phyloP scores from a whole-genome alignment of 2,888 invertebrate species.

The Dilophus febrilis region DNA sequence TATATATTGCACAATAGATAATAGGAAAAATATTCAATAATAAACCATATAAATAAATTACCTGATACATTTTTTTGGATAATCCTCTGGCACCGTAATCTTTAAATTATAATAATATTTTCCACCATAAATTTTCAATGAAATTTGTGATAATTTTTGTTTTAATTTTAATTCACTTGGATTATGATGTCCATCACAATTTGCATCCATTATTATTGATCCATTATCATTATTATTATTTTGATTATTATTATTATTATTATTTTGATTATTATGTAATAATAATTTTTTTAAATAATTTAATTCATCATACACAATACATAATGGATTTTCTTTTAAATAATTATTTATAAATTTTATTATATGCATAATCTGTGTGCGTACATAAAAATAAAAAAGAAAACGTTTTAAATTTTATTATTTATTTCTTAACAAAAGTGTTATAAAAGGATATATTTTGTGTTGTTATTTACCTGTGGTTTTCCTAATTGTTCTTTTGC shows the following conservation, averaged over 20 bases:
- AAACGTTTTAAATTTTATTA: neutral
- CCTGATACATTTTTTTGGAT: slow-evolving; percentile 38
- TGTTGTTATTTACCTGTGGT: slow-evolving; percentile 30
- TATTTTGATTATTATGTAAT: slow-evolving; percentile 17
- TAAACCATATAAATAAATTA: slow-evolving; percentile 21
- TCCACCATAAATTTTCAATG: slow-evolving; percentile 37
- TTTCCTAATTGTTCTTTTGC: slow-evolving; percentile 39
- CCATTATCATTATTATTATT: slow-evolving; percentile 20
- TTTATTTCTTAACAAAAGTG: neutral
- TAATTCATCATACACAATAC: slow-evolving; percentile 56
- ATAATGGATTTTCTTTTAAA: slow-evolving; percentile 49
- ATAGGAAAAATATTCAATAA: no score
- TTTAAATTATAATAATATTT: slow-evolving; percentile 43
- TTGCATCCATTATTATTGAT: no score
- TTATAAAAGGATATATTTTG: neutral
- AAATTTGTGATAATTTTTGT: slow-evolving; percentile 44
- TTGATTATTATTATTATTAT: no score
- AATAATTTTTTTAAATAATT: slow-evolving; percentile 37
- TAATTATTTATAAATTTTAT: slow-evolving; percentile 45
- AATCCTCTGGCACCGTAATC: slow-evolving; percentile 43
- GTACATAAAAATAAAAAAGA: neutral
- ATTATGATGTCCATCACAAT: no score
- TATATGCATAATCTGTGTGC: slow-evolving; percentile 33
- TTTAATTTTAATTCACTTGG: slow-evolving; percentile 48
- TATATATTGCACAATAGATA: no score